These are phyloP conservation scores for Ranitomeya variabilis DNA, from an alignment of 2,113 vertebrate species.

Conservation along the genomic window DNA sequence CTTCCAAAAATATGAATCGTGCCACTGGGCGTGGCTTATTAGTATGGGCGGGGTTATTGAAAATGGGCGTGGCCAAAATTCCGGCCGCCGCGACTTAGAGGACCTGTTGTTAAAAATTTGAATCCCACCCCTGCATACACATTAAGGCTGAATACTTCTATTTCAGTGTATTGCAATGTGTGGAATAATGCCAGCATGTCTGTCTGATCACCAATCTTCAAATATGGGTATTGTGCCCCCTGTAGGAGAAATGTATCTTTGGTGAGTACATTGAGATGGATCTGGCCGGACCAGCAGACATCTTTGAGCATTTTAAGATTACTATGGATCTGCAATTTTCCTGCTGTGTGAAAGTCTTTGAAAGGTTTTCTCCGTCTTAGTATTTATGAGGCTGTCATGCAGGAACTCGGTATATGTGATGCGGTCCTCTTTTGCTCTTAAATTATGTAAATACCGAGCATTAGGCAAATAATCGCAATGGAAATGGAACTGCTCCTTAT, in stretches of 20 bases:
- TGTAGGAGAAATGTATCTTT: background rate
- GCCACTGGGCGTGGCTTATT: too few species aligned
- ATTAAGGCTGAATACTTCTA: background rate
- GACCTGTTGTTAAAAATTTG: too few species aligned
- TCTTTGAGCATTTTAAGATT: background rate
- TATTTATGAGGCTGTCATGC: slow-evolving; percentile 5
- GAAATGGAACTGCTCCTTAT: background rate
- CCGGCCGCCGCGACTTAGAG: too few species aligned
- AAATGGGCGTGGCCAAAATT: too few species aligned
- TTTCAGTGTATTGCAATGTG: background rate
- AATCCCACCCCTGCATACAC: too few species aligned
- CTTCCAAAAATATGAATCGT: too few species aligned
- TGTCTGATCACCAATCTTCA: background rate
- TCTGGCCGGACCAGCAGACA: background rate
- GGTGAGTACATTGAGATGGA: background rate
- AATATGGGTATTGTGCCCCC: background rate
- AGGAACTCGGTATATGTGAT: background rate
- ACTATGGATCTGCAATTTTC: slow-evolving; percentile 1
- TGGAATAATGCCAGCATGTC: background rate
- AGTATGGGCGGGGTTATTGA: too few species aligned
- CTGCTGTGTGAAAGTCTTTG: background rate
- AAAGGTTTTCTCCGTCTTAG: background rate
- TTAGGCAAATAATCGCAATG: background rate
- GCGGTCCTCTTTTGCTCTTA: background rate
- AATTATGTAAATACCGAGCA: slow-evolving; percentile 32